A percentile compares a stretch with the other conserved stretches of the same genome.
Evolutionary conservation across 2,113 vertebrate genomes (phyloP).

Genomic region (Carassius carassius): DNA sequence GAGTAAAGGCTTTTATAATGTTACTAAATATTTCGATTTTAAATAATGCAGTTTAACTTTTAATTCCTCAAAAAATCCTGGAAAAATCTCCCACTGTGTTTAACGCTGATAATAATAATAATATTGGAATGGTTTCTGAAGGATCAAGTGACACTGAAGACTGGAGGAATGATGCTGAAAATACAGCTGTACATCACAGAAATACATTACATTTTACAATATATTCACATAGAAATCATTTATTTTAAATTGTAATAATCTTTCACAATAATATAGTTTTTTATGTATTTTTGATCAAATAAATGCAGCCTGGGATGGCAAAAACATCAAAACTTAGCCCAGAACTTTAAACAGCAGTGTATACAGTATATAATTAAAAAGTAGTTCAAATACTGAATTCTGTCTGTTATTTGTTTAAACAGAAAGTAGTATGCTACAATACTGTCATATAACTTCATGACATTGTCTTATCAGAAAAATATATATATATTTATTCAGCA

Average conservation of each 20-base stretch:
- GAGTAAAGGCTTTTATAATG: background rate
- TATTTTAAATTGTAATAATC: background rate
- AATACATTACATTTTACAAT: background rate
- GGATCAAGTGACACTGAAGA: background rate
- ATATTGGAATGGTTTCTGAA: background rate
- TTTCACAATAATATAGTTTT: background rate
- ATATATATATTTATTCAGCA: too few relatives aligned
- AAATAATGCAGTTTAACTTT: background rate
- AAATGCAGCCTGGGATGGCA: background rate
- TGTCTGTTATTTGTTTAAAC: background rate
- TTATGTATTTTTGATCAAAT: background rate
- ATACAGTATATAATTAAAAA: background rate
- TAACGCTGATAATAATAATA: background rate
- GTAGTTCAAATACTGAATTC: background rate
- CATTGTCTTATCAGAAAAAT: too few relatives aligned
- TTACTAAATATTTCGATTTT: background rate
- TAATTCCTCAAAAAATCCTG: background rate
- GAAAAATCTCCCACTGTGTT: background rate
- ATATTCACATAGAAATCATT: background rate
- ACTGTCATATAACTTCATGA: too few relatives aligned
- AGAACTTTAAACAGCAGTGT: background rate
- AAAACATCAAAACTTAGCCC: background rate
- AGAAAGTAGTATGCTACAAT: background rate
- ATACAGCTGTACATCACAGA: background rate
- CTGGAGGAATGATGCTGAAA: background rate